Evolutionary conservation across 2,797 vertebrate genomes (phyloP), one percentile per base, ranked within the genome.

Genomic region (Sebastes hubbsi): DNA sequence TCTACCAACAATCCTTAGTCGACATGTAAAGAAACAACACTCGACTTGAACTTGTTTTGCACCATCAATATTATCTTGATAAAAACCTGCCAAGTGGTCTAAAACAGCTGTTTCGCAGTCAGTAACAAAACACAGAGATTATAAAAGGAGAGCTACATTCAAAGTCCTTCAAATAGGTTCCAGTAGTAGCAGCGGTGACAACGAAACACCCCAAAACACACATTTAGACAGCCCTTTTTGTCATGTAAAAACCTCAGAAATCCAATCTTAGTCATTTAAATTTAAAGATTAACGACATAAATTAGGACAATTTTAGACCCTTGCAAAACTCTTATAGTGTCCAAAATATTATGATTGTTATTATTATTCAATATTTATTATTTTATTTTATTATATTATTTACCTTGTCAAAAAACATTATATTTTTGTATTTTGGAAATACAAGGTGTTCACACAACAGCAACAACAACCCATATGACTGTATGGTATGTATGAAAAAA

Each of bases 131-230:
- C 22, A 46, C 0, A 63, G 13, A 67, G 24, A 25, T 56, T 18
- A 66, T 36, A 66, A 65, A 75, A 68, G 2, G 3, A 54, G 16
- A 63, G 42, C 63, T 87, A 87, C 87, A 90, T 90, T 87, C 81
- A 84, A 63, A 59, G 77, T 83, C 76, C 55, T 78, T 87, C 34
- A 58, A 60, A 27, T 27, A 56, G 59, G 2, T 34, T 25, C 20
- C 61, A 29, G 24, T 52, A 20, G 38, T 36, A 80, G 64, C 75
- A 73, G 32, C 71, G 78, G 59, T 42, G 56, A 81, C 52, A 82
- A 2, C 4, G n/a, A 60, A 56, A 69, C 52, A 56, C 29, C 36
- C 18, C 8, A 18, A 46, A 36, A 59, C 14, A 54, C 29, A 38
- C 3, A 16, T 27, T 62, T 2, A 65, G 12, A 56, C 2, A 46